Evolutionary conservation across 2,113 vertebrate species (phyloP).

Genomic region (Formicarius rufipectus): DNA sequence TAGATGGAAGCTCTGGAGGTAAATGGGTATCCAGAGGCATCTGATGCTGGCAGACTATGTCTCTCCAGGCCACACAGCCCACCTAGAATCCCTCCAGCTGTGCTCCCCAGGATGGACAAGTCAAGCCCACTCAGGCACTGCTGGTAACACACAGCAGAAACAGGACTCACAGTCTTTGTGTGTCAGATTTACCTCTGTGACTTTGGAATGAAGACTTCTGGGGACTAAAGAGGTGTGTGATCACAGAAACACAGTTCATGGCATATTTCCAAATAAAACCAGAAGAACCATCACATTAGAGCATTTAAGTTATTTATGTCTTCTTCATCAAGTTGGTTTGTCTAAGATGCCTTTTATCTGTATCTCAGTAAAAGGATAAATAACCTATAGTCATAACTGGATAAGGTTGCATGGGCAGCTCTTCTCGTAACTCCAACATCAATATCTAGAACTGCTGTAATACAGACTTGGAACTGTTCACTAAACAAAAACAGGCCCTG

Average conservation of each 20-base stretch:
- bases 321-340: background rate
- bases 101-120: background rate
- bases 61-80: background rate
- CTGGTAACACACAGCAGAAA: background rate
- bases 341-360: background rate
- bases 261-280: background rate
- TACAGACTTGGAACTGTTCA: background rate
- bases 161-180: background rate
- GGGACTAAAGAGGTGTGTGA: background rate
- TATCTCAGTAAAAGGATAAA: background rate
- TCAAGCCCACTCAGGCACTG: background rate
- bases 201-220: background rate
- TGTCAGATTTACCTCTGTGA: background rate
- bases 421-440: background rate
- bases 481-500: background rate
- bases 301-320: background rate
- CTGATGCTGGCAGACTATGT: background rate
- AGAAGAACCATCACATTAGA: background rate
- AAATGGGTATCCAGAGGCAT: background rate
- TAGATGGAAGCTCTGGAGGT: background rate
- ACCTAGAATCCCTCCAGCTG: background rate
- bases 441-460: background rate
- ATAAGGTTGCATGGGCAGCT: background rate
- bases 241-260: background rate
- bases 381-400: background rate